phyloP scores from a whole-genome alignment of 30 jellyfish, hydroid and myxozoan genomes.

The Phacellophora camtschatica region DNA sequence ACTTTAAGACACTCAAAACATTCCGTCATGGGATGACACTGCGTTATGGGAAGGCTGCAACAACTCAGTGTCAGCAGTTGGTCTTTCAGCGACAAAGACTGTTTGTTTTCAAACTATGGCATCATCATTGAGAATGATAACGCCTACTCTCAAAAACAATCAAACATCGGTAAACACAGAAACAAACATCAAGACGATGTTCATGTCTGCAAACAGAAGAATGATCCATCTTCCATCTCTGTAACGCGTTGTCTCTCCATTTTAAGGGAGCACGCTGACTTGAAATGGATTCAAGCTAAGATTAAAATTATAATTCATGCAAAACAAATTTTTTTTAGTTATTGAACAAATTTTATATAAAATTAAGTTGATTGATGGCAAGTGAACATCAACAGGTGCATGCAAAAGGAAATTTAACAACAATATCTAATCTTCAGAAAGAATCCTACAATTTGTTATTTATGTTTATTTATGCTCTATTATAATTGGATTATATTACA shows the following conservation, averaged over 20 bases:
- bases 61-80: too few species aligned
- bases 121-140: neutral
- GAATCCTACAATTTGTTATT: too few species aligned
- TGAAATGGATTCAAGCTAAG: neutral
- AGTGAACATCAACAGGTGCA: too few species aligned
- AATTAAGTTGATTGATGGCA: too few species aligned
- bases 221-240: neutral
- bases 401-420: too few species aligned
- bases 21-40: too few species aligned
- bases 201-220: neutral
- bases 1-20: too few species aligned
- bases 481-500: neutral
- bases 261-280: conserved; percentile 1
- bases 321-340: too few species aligned
- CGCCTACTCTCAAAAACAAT: conserved; percentile 16
- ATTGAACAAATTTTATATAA: too few species aligned
- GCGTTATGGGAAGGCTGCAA: too few species aligned
- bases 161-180: neutral
- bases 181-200: neutral
- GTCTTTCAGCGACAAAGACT: neutral
- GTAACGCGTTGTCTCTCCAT: conserved; percentile 1
- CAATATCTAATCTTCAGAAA: too few species aligned
- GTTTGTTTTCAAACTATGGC: conserved; percentile 15
- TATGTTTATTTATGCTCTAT: too few species aligned
- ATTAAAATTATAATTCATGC: neutral